Conservation (phyloP, 2,113 vertebrate species). For the Poeciliopsis occidentalis region DNA sequence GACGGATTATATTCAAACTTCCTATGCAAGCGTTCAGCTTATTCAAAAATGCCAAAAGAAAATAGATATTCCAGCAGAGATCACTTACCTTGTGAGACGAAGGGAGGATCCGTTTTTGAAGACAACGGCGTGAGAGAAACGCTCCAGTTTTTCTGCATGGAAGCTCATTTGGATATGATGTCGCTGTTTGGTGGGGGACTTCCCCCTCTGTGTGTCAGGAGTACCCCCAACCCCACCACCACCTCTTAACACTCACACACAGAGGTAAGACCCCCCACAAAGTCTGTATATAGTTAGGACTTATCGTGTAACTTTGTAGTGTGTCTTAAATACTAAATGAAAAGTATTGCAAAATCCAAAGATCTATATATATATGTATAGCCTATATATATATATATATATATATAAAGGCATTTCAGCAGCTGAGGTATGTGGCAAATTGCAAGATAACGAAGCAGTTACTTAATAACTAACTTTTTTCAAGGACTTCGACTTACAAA, state of each 20-base stretch:
- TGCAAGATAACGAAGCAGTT: not conserved
- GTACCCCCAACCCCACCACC: conserved; percentile 12
- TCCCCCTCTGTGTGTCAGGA: conserved; percentile 27
- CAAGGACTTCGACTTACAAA: not conserved
- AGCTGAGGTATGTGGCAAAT: not conserved
- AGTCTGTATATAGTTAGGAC: not conserved
- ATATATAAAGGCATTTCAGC: not conserved
- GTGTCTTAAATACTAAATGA: not conserved
- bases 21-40: not conserved
- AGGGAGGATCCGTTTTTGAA: conserved; percentile 24
- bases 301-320: not conserved
- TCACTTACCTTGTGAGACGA: conserved; percentile 51
- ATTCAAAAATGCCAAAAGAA: not conserved
- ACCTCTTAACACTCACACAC: not conserved
- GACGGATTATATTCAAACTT: not conserved
- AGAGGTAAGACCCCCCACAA: not conserved
- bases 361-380: too few relatives aligned
- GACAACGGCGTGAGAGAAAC: conserved; percentile 13
- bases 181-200: conserved; percentile 35
- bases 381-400: too few relatives aligned
- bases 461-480: not conserved
- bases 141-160: conserved; percentile 13
- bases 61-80: not conserved
- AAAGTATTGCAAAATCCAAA: not conserved
- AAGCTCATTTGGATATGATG: conserved; percentile 54